A percentile compares a stretch with the other conserved stretches of the same genome.
phyloP scores from a whole-genome alignment of 2,113 vertebrate genomes.

The Oriolus oriolus region DNA sequence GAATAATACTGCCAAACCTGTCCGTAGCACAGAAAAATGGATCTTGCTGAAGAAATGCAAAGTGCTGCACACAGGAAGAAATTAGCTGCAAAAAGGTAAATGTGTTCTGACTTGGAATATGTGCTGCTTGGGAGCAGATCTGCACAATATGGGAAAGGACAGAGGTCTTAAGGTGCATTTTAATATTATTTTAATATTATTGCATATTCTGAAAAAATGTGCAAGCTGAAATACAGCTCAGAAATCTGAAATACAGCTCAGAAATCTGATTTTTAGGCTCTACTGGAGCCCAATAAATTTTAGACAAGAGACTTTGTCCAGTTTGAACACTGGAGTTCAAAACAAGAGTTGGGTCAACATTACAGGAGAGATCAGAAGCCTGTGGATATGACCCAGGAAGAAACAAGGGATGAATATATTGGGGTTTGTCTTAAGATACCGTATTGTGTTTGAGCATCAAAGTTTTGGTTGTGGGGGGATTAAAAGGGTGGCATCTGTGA shows the following conservation, averaged over 20 bases:
- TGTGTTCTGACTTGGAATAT: neutral
- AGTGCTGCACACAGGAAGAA: neutral
- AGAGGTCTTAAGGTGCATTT: neutral
- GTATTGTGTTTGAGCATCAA: neutral
- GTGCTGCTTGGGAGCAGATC: neutral
- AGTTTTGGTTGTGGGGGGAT: neutral
- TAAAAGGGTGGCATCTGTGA: neutral
- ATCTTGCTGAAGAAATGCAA: neutral
- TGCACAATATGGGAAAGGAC: neutral
- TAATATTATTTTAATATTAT: neutral
- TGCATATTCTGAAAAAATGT: neutral
- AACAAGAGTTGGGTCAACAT: neutral
- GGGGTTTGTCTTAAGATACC: neutral
- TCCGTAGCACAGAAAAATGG: neutral
- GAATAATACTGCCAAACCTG: neutral
- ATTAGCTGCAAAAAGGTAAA: neutral
- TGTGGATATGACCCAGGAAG: neutral
- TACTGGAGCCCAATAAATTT: neutral
- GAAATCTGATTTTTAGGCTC: neutral
- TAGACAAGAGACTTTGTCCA: neutral
- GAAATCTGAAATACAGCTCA: neutral
- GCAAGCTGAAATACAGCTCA: neutral
- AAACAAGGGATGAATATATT: neutral
- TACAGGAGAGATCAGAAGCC: accelerated
- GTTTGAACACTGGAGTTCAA: neutral